These are phyloP conservation scores for Marcusenius ussheri DNA, from an alignment of 2,113 vertebrate species.

Conservation along the genomic window DNA sequence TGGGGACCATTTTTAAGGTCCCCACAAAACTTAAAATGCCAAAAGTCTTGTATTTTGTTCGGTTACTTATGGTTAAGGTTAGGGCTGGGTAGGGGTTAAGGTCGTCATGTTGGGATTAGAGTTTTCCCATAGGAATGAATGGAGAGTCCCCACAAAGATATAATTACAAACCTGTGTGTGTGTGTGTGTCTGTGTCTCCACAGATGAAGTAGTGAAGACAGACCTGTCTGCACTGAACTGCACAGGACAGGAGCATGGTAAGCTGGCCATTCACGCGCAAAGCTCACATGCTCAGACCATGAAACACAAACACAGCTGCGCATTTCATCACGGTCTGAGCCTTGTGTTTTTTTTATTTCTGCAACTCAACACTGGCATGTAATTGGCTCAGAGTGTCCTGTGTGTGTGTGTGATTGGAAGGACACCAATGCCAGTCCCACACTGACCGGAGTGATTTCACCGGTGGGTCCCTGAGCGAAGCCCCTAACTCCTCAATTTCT, in stretches of 20 bases:
- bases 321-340: background rate
- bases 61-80: too few species aligned
- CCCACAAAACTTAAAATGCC: too few species aligned
- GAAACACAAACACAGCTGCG: background rate
- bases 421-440: background rate
- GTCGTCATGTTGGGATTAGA: too few species aligned
- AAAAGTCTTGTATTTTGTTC: too few species aligned
- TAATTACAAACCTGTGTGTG: background rate
- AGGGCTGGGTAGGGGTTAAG: too few species aligned
- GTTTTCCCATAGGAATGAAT: too few species aligned
- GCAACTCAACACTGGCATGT: background rate
- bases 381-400: background rate
- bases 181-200: conserved; percentile 33
- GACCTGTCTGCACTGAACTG: conserved; percentile 76
- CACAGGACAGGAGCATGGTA: conserved; percentile 70
- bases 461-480: background rate
- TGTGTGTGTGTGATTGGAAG: background rate
- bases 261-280: conserved; percentile 27
- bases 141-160: too few species aligned
- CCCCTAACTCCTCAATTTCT: background rate
- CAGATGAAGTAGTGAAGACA: conserved; percentile 72
- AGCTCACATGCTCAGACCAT: background rate
- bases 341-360: background rate
- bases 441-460: background rate
- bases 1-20: too few species aligned